Conservation (phyloP, 2,888 invertebrate genomes). For the Andrena praecox region DNA sequence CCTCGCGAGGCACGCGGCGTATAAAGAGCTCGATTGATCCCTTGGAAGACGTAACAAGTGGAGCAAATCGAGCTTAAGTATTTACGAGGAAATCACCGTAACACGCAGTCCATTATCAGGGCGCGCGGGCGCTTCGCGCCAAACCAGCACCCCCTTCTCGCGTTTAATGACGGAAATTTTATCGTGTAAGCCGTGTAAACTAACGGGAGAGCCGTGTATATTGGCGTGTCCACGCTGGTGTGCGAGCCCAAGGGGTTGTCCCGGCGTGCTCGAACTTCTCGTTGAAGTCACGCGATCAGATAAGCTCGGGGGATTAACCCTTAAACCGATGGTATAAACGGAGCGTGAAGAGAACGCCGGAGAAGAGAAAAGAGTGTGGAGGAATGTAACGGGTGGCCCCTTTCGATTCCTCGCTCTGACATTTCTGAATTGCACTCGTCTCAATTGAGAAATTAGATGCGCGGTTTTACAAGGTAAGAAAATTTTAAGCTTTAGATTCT, state of each 20-base stretch:
- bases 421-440: not conserved
- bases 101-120: constrained; percentile 54
- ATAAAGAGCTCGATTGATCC: constrained; percentile 19
- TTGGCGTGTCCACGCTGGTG: constrained; percentile 34
- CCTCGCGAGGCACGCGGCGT: not conserved
- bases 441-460: no score
- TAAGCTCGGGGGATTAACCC: constrained; percentile 78
- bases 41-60: constrained; percentile 60
- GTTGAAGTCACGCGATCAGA: constrained; percentile 80
- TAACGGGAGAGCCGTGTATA: constrained; percentile 46
- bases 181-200: constrained; percentile 65
- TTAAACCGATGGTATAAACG: constrained; percentile 73
- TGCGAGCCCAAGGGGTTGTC: constrained; percentile 51
- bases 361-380: constrained; percentile 48
- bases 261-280: constrained; percentile 70
- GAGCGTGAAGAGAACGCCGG: constrained; percentile 62
- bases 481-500: no score
- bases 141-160: constrained; percentile 19
- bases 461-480: no score
- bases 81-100: constrained; percentile 58
- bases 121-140: constrained; percentile 11
- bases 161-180: constrained; percentile 69
- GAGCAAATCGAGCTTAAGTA: constrained; percentile 53
- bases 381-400: constrained; percentile 40
- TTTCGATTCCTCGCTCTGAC: not conserved